These are phyloP conservation scores for Ciona savignyi DNA, from an alignment of 23 tunicate species.

Conservation along the genomic window DNA sequence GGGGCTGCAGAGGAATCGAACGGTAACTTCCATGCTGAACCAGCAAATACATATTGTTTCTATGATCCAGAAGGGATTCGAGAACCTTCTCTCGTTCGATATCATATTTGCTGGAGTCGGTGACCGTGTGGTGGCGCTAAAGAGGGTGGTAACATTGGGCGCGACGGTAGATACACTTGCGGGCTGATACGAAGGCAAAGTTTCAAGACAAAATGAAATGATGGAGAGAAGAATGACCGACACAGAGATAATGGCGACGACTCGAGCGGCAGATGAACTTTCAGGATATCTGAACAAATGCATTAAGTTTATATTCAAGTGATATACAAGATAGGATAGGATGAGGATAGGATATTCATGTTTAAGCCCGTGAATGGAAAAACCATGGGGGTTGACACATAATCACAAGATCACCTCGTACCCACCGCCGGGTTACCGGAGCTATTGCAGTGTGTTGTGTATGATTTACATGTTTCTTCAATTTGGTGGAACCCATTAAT, in stretches of 20 bases:
- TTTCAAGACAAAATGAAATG: conserved; percentile 97
- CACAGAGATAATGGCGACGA: conserved; percentile 89
- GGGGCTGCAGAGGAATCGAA: conserved; percentile 88
- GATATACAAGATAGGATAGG: too few species aligned
- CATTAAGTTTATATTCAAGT: too few species aligned
- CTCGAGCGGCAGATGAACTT: conserved; percentile 86
- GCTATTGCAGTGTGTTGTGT: too few species aligned
- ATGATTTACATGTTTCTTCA: too few species aligned
- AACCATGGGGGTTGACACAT: too few species aligned
- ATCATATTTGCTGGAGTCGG: not conserved
- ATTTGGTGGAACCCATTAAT: too few species aligned
- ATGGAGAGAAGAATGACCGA: conserved; percentile 96
- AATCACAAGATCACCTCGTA: too few species aligned
- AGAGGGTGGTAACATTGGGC: not conserved
- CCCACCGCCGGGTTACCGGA: too few species aligned
- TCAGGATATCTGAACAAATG: conserved; percentile 98
- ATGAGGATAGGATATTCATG: too few species aligned
- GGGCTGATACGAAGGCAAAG: conserved; percentile 62
- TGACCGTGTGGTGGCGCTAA: conserved; percentile 2
- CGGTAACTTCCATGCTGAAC: conserved; percentile 89
- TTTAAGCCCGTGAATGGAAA: too few species aligned
- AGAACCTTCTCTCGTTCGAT: conserved; percentile 3
- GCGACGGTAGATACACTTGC: not conserved
- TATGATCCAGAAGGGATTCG: conserved; percentile 96
- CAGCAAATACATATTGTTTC: conserved; percentile 98